phyloP scores from a whole-genome alignment of 2,113 vertebrate genomes.

The Seriola dumerili region DNA sequence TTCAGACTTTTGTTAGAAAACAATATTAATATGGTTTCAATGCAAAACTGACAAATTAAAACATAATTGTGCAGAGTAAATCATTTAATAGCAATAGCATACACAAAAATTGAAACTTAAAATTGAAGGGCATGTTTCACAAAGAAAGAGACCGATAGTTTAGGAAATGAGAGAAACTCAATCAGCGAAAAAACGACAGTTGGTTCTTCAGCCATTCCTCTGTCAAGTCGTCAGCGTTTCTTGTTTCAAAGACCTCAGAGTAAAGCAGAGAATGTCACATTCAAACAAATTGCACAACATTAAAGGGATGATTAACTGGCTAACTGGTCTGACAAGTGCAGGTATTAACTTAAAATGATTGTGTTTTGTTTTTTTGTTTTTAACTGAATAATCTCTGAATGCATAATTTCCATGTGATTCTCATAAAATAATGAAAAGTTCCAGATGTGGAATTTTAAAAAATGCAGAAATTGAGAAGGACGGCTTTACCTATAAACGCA shows the following conservation, averaged over 20 bases:
- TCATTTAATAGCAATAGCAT: constrained; percentile 27
- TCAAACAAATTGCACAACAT: background rate
- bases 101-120: constrained; percentile 1
- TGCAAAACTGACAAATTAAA: background rate
- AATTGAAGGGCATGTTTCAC: background rate
- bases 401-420: too few species aligned
- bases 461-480: background rate
- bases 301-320: background rate
- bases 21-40: constrained; percentile 17
- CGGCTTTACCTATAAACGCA: background rate
- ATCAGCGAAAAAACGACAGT: constrained; percentile 83
- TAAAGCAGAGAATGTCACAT: background rate
- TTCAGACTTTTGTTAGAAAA: background rate
- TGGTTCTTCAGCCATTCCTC: constrained; percentile 87
- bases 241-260: constrained; percentile 85
- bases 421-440: too few species aligned
- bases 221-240: constrained; percentile 84
- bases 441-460: too few species aligned
- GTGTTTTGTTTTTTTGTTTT: too few species aligned
- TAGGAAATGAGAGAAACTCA: background rate
- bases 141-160: background rate
- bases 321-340: background rate
- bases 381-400: too few species aligned
- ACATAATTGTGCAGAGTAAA: background rate
- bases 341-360: too few species aligned